Conservation (phyloP, 2,888 invertebrate genomes). For the Hoplodrina blanda region DNA sequence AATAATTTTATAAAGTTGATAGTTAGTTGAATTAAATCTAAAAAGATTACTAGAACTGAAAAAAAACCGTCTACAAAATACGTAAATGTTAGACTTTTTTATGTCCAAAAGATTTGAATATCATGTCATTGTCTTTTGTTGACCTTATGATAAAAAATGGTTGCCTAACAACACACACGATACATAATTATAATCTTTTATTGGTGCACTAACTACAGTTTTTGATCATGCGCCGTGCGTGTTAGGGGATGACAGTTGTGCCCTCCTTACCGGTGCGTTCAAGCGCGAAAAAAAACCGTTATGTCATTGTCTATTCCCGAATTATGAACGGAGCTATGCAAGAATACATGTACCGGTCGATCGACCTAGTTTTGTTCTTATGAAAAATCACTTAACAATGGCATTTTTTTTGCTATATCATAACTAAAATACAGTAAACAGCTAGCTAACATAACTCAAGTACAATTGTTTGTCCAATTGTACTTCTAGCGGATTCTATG, state of each 20-base stretch:
- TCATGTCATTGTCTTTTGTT: conserved; percentile 38
- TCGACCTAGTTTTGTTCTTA: conserved; percentile 50
- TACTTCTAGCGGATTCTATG: conserved; percentile 47
- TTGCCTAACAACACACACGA: conserved; percentile 4
- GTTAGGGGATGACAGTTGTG: conserved; percentile 66
- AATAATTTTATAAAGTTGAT: not conserved
- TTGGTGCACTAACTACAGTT: not conserved
- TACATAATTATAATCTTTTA: conserved; percentile 2
- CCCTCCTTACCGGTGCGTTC: conserved; percentile 56
- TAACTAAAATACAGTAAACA: conserved; percentile 13
- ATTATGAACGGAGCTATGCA: conserved; percentile 77
- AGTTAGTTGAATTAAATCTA: not conserved
- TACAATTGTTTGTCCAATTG: conserved; percentile 49
- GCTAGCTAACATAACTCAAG: conserved; percentile 11
- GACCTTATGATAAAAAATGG: conserved; percentile 38
- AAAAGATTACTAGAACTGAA: not conserved
- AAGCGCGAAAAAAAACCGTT: conserved; percentile 73
- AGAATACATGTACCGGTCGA: conserved; percentile 62
- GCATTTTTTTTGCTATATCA: conserved; percentile 19
- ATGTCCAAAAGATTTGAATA: conserved; percentile 3
- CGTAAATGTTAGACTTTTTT: conserved; percentile 26
- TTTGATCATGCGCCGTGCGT: conserved; percentile 39
- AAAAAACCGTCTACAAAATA: conserved; percentile 34
- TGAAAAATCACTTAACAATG: conserved; percentile 49
- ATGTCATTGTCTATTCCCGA: conserved; percentile 67